Percentiles rank a stretch among this genome's conserved stretches.
These are phyloP conservation scores for Irena cyanogastra DNA, from an alignment of 2,113 vertebrate genomes.

Conservation along the genomic window DNA sequence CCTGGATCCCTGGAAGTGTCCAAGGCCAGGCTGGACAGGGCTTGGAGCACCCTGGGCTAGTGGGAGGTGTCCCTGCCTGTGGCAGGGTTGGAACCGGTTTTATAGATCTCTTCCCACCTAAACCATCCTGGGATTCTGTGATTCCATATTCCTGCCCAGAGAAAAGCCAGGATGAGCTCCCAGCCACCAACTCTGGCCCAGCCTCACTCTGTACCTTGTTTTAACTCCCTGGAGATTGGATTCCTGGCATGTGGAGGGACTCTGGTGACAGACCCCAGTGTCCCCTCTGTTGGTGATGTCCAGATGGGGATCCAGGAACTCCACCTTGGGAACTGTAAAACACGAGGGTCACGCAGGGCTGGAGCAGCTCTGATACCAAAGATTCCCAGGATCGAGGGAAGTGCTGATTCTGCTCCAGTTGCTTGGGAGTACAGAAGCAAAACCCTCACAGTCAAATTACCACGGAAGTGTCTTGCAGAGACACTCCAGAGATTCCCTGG, in stretches of 20 bases:
- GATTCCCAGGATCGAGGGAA: background rate
- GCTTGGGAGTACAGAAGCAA: constrained; percentile 1
- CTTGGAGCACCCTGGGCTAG: accelerated
- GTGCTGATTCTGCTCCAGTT: background rate
- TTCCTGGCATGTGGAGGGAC: accelerated
- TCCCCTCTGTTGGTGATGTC: background rate
- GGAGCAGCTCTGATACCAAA: background rate
- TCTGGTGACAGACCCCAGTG: background rate
- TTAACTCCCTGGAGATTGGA: background rate
- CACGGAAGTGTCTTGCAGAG: background rate
- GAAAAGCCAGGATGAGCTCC: background rate
- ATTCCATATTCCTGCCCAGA: background rate
- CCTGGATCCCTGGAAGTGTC: background rate
- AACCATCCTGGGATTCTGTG: background rate
- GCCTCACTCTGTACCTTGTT: background rate
- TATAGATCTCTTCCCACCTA: background rate
- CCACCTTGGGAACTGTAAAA: background rate
- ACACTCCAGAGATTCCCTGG: background rate
- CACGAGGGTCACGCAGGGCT: background rate
- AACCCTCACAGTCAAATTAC: background rate
- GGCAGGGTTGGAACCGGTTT: background rate
- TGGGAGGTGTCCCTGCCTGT: background rate
- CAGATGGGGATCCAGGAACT: background rate
- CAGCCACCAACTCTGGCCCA: accelerated
- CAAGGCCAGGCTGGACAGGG: accelerated